phyloP scores from a whole-genome alignment of 2,888 invertebrate species.

The Thymelicus acteon region DNA sequence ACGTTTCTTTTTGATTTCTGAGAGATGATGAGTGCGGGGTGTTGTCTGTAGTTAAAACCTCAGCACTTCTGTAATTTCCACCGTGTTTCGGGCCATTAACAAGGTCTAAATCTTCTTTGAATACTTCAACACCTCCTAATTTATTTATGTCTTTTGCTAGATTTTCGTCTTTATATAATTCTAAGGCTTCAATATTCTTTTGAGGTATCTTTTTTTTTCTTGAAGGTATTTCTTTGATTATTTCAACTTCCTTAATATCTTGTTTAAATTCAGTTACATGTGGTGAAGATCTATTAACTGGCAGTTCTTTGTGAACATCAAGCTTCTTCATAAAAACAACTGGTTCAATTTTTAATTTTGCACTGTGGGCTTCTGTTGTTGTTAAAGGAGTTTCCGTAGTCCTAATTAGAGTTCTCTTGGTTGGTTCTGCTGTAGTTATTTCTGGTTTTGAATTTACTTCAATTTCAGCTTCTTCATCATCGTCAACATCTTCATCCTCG shows the following conservation, averaged over 20 bases:
- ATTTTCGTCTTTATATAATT: conserved; percentile 73
- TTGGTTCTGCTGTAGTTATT: conserved; percentile 64
- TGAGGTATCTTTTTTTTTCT: conserved; percentile 52
- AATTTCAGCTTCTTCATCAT: conserved; percentile 47
- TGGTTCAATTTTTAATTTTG: conserved; percentile 58
- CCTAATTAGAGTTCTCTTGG: conserved; percentile 62
- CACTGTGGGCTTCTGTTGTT: conserved; percentile 55
- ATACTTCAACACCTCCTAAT: conserved; percentile 74
- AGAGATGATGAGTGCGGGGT: not conserved
- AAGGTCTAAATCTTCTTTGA: conserved; percentile 65
- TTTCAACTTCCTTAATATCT: conserved; percentile 76
- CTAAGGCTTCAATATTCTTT: conserved; percentile 62
- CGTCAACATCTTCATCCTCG: conserved; percentile 47
- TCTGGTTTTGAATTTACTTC: conserved; percentile 35
- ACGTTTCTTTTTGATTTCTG: conserved; percentile 9
- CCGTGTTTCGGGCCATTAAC: conserved; percentile 72
- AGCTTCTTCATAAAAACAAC: conserved; percentile 66
- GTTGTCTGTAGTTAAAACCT: conserved; percentile 29
- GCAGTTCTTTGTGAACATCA: conserved; percentile 74
- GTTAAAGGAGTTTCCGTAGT: conserved; percentile 65
- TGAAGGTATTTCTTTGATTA: conserved; percentile 68
- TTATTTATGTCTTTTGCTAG: conserved; percentile 75
- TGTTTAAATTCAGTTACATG: conserved; percentile 71
- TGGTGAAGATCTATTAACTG: conserved; percentile 65
- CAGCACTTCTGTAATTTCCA: conserved; percentile 72